A percentile compares a stretch with the other conserved stretches of the same genome.
Conservation (phyloP, 2,888 invertebrate genomes). For the Cartodere bifasciata region DNA sequence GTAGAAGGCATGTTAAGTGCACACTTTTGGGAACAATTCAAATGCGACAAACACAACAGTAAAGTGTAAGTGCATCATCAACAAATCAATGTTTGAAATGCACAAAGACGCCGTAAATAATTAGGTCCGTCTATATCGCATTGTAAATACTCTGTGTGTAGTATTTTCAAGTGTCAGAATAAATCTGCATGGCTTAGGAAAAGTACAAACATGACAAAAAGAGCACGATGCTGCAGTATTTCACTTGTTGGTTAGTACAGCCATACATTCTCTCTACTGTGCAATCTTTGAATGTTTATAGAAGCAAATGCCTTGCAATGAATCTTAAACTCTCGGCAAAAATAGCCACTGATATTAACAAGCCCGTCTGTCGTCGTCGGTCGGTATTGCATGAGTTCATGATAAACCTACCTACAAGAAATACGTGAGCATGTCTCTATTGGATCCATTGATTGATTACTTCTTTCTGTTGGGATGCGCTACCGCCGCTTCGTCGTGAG, state of each 20-base stretch:
- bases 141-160: no score
- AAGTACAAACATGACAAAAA: conserved; percentile 28
- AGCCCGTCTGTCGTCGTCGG: conserved; percentile 16
- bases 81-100: no score
- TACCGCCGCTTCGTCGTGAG: no score
- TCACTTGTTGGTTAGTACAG: conserved; percentile 20
- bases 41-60: no score
- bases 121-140: no score
- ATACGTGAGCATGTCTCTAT: conserved; percentile 12
- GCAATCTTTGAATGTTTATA: conserved; percentile 1
- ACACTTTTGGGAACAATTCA: no score
- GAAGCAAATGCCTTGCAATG: conserved; percentile 15
- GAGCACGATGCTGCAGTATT: conserved; percentile 24
- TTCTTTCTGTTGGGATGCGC: no score
- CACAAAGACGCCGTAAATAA: no score
- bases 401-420: no score
- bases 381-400: conserved; percentile 9
- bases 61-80: no score
- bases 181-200: conserved; percentile 25
- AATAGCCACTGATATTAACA: conserved; percentile 22
- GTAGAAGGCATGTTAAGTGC: no score
- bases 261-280: no score
- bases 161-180: conserved; percentile 20
- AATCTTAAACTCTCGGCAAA: conserved; percentile 18
- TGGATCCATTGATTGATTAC: neutral